Percentiles rank a stretch among this genome's conserved stretches.
Evolutionary conservation across 2,888 invertebrate species (phyloP).

Genomic region (Adela reaumurella): DNA sequence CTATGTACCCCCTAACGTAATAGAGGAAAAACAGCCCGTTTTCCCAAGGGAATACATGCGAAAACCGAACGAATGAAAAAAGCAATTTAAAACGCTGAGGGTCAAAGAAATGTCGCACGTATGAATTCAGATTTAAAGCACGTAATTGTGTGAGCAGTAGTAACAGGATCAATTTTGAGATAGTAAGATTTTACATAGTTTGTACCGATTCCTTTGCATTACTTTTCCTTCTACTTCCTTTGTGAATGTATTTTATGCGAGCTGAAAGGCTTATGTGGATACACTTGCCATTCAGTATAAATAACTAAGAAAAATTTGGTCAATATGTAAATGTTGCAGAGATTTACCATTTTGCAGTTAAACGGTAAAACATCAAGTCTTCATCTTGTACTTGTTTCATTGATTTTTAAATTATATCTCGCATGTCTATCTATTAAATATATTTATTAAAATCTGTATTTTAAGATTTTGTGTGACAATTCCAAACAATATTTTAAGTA

Average conservation of each 20-base stretch:
- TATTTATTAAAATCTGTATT: too few relatives aligned
- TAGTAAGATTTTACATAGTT: conserved; percentile 26
- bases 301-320: too few relatives aligned
- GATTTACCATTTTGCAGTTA: too few relatives aligned
- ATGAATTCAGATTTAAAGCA: conserved; percentile 5
- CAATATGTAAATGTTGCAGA: too few relatives aligned
- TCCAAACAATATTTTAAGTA: too few relatives aligned
- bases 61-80: conserved; percentile 3
- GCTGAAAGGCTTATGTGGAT: conserved; percentile 50
- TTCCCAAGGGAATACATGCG: background rate
- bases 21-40: background rate
- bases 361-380: too few relatives aligned
- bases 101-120: conserved; percentile 15
- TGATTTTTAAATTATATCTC: too few relatives aligned
- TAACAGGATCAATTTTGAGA: conserved; percentile 48
- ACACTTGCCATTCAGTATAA: conserved; percentile 14
- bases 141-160: conserved; percentile 13
- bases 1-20: background rate
- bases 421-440: too few relatives aligned
- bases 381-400: too few relatives aligned
- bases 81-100: conserved; percentile 9
- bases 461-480: too few relatives aligned
- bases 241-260: conserved; percentile 51
- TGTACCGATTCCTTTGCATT: conserved; percentile 52
- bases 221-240: conserved; percentile 43